Base-by-base conservation (phyloP, 2,888 invertebrate genomes). In the Leptinotarsa juncta region DNA sequence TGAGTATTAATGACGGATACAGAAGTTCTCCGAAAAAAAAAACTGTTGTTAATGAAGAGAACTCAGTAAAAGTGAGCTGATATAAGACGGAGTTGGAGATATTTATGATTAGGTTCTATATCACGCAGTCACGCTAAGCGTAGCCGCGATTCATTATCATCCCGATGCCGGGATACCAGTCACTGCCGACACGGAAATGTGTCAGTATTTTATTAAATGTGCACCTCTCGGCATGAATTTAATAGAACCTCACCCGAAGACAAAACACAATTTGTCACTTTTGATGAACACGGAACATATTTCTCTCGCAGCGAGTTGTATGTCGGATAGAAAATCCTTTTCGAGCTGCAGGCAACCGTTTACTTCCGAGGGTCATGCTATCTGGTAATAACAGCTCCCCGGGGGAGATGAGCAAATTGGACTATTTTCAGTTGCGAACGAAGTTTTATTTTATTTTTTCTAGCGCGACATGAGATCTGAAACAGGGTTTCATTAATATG, bases 351-450 rank as follows among this genome's bases (percentile, higher is more conserved):
- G 74, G 73, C 74, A 71, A 67, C 55, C 74, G 74, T 75, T 74
- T 68, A 71, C 70, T 77, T 70, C 62, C 70, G 71, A 78, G 75
- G 77, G 75, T 78, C 77, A 76, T 78, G 77, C 75, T 76, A 75
- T 76, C 77, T 75, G 75, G 77, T 78, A 76, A 74, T 78, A 78
- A 78, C 73, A 68, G 75, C 75, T 76, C 74, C 72, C 75, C 75
- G 66, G 73, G 72, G 77, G 75, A 70, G 70, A 67, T 68, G 70
- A 32, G 75, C 72, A 78, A 78, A 78, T 78, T 78, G 75, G 75
- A 76, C 74, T 72, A 72, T 78, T 76, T 74, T 75, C 74, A 57
- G 68, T 71, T 71, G 50, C 71, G 71, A 72, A 71, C 67, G 51
- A 49, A 55, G 49, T 62, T 60, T 67, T 32, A 32, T 65, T 57